phyloP scores from a whole-genome alignment of 2,888 invertebrate species.

The Protophormia terraenovae region DNA sequence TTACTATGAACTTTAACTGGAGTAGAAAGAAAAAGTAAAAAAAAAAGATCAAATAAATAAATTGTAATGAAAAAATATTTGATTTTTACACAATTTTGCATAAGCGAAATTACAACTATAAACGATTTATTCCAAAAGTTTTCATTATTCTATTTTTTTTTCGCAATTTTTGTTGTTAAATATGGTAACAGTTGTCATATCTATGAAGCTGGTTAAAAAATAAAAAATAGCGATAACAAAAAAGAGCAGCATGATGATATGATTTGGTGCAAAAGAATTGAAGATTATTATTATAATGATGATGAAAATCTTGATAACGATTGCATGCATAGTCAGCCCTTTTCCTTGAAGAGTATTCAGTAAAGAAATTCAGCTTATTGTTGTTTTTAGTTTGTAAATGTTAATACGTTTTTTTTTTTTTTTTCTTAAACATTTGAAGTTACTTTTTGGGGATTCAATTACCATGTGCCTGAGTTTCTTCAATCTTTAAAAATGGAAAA shows the following conservation, averaged over 20 bases:
- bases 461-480: neutral
- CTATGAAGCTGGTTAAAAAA: neutral
- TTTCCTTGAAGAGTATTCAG: neutral
- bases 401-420: neutral
- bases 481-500: neutral
- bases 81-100: neutral
- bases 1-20: constrained; percentile 34
- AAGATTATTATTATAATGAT: neutral
- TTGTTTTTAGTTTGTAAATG: neutral
- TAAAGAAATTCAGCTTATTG: neutral
- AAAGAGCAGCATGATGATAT: neutral
- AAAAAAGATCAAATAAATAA: neutral
- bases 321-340: constrained; percentile 21
- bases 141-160: constrained; percentile 9
- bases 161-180: neutral
- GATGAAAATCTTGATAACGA: neutral
- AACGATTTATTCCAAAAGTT: constrained; percentile 7
- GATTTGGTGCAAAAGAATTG: neutral
- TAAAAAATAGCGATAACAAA: neutral
- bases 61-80: constrained; percentile 5
- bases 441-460: neutral
- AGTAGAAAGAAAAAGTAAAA: neutral
- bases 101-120: constrained; percentile 19
- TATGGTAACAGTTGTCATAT: constrained; percentile 41
- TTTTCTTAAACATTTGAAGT: neutral